Base-by-base conservation (phyloP, 1,140 invertebrate genomes). In the Diprion similis region DNA sequence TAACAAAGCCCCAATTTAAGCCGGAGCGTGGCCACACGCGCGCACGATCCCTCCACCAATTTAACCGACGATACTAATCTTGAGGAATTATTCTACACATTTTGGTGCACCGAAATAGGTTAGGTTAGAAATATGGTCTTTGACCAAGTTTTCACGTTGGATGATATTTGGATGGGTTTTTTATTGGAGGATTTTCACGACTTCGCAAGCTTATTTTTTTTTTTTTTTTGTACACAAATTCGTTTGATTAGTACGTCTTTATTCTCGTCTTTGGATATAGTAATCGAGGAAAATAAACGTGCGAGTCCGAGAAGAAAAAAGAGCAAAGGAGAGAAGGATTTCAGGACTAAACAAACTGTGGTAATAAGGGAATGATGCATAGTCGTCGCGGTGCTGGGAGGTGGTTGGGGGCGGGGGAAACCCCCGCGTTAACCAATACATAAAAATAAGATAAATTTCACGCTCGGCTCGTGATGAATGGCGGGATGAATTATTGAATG, bases 401-500 rank as follows among this genome's bases (percentile, higher is more conserved):
- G 46, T 59, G 51, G 51, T 59, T 59, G 51, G 8, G 51, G 3
- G 51, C 51, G 51, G 51, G 11, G 51, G 51, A 17, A 59, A 59
- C 11, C n/a, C 51, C 51, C 51, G 51, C 51, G 24, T 37, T 59
- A 59, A 59, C 80, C 77, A 83, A 82, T 80, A 83, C 80, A 83
- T 80, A 83, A 81, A 83, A 83, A 83, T 83, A 83, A 83, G 82
- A 82, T 82, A 82, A 82, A 82, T 82, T 83, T 81, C 78, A 78
- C 81, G 81, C 81, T 82, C 75, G 51, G 77, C 77, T 80, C 77
- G 82, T 83, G 82, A 83, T 83, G 82, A 83, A 83, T 83, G 81
- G 81, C 77, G 78, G 81, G 77, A 83, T 83, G 80, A 83, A 82
- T 83, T 83, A 83, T 83, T 83, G 80, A 83, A 82, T 83, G 83